Conservation (phyloP, 2,888 invertebrate species). For the Ligdia adustata region DNA sequence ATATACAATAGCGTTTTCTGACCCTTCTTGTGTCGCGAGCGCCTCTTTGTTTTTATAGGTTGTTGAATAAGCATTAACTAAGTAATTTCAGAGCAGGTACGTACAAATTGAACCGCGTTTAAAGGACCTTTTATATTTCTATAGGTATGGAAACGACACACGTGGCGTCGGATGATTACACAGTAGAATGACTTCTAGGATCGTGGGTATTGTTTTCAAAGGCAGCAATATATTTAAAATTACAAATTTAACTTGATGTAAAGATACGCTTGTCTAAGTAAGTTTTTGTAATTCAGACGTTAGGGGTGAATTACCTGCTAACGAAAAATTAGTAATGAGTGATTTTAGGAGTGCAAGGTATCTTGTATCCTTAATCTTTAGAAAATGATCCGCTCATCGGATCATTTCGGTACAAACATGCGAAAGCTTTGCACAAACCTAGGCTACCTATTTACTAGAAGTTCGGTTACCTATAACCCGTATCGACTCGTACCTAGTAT, state of each 20-base stretch:
- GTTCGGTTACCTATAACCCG: constrained; percentile 26
- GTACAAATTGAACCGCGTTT: constrained; percentile 60
- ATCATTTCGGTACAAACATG: too few relatives aligned
- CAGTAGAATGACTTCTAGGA: constrained; percentile 23
- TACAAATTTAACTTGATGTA: too few relatives aligned
- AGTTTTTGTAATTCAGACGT: too few relatives aligned
- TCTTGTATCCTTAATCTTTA: too few relatives aligned
- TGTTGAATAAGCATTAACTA: constrained; percentile 75
- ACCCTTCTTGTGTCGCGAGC: constrained; percentile 68
- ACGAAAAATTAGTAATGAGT: too few relatives aligned
- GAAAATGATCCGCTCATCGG: too few relatives aligned
- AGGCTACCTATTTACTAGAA: too few relatives aligned
- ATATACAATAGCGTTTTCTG: constrained; percentile 78
- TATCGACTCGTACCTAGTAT: constrained; percentile 26
- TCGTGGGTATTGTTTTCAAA: not conserved
- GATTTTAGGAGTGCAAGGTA: too few relatives aligned
- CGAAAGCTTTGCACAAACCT: too few relatives aligned
- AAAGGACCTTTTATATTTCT: constrained; percentile 52
- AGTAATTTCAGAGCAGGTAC: constrained; percentile 64
- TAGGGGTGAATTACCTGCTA: too few relatives aligned
- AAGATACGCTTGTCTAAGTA: too few relatives aligned
- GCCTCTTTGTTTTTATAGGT: constrained; percentile 80
- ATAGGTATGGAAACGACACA: constrained; percentile 42
- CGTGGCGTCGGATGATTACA: constrained; percentile 36
- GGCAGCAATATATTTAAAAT: not conserved